Conservation (phyloP, 2,113 vertebrate species). For the Vulpes ferrilata region DNA sequence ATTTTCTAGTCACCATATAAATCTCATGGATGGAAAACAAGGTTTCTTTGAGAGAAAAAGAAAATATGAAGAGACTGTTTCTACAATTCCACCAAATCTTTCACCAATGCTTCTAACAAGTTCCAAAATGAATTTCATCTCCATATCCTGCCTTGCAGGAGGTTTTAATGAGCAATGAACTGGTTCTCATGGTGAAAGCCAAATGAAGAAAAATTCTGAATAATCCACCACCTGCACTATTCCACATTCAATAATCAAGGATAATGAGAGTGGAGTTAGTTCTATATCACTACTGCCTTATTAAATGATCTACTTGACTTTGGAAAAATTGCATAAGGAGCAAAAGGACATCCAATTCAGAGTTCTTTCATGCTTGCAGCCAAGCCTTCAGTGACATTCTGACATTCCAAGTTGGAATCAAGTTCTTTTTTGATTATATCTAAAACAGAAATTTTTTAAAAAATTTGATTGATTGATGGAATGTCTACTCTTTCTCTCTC, state of each 20-base stretch:
- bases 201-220: slow-evolving; percentile 35
- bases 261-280: neutral
- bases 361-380: neutral
- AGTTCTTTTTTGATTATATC: neutral
- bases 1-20: slow-evolving; percentile 77
- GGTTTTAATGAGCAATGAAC: slow-evolving; percentile 67
- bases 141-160: slow-evolving; percentile 10
- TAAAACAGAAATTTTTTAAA: neutral
- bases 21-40: slow-evolving; percentile 78
- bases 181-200: slow-evolving; percentile 44
- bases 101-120: slow-evolving; percentile 79
- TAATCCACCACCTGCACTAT: slow-evolving; percentile 18
- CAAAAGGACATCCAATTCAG: neutral
- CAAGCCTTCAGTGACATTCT: neutral
- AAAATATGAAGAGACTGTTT: slow-evolving; percentile 67
- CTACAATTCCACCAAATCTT: slow-evolving; percentile 77
- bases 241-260: neutral
- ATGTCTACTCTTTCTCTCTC: neutral
- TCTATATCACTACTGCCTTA: neutral
- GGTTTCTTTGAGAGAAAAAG: slow-evolving; percentile 74
- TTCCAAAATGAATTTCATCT: slow-evolving; percentile 79
- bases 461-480: neutral
- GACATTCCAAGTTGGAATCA: neutral
- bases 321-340: neutral
- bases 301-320: neutral